Percentiles rank a stretch among this genome's conserved stretches.
These are phyloP conservation scores for Darevskia mixta DNA, from an alignment of 2,797 vertebrate genomes.

Conservation along the genomic window DNA sequence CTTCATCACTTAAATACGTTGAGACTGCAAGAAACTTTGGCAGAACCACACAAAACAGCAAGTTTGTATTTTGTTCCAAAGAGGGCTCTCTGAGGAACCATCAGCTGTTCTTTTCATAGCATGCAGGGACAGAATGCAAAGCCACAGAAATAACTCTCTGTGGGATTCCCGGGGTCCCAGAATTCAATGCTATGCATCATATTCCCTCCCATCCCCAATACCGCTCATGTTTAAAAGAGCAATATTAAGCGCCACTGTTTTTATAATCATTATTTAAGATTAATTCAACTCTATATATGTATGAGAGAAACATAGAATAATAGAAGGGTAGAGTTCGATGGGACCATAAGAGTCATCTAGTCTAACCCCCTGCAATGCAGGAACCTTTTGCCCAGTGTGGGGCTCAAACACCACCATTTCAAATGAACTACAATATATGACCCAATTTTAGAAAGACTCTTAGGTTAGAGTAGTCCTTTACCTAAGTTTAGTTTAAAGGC, in stretches of 20 bases:
- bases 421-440: neutral
- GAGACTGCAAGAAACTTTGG: neutral
- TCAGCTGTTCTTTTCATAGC: neutral
- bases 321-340: neutral
- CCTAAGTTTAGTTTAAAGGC: no score
- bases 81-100: fast-evolving
- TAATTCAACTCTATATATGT: neutral
- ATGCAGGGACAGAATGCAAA: neutral
- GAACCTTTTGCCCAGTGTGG: no score
- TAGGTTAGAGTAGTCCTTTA: no score
- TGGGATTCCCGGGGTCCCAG: no score
- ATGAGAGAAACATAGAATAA: neutral
- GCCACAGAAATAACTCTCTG: neutral
- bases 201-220: neutral
- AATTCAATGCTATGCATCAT: neutral
- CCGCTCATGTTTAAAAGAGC: neutral
- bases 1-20: neutral
- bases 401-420: neutral
- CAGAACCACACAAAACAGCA: neutral
- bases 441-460: neutral
- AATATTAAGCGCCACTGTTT: neutral
- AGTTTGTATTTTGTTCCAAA: neutral
- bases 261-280: neutral
- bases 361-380: no score
- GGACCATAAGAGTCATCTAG: no score